Base-by-base conservation (phyloP, 2,888 invertebrate species). In the Pollenia griseotomentosa region DNA sequence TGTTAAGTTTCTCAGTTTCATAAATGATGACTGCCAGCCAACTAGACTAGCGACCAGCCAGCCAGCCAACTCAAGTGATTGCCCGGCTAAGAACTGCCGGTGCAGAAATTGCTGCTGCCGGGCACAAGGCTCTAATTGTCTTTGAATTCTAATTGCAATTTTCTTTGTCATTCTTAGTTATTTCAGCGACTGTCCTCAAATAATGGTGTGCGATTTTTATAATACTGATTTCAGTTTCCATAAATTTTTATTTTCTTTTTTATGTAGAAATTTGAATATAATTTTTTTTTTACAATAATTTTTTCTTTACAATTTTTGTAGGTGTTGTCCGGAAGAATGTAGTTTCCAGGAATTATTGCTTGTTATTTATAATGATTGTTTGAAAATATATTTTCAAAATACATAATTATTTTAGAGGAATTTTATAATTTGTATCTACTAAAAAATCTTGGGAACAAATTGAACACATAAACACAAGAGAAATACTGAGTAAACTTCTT, bases 81-180 rank as follows among this genome's bases (percentile, higher is more conserved):
- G 78, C 74, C 73, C 57, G 40, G 74, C 16, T 68, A 51, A 73
- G 11, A 53, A 46, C 46, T 68, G n/a, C 46, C 19, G 53, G 16
- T 65, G 11, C 48, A 16, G 40, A 42, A n/a, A 53, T 61, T 70
- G 51, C 42, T 53, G 75, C 42, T 75, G 79, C 80, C 19, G 74
- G 68, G 68, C 40, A 19, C 71, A 66, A 84, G 84, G 51, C 87
- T 87, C 81, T 87, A 87, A 87, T 87, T 87, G 87, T 74, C 87
- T 81, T 81, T 78, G 84, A 81, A 77, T 87, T 87, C 84, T 87
- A 87, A 87, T 87, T 87, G 84, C 73, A 68, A 63, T 84, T 81
- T 81, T 86, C 75, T 75, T 83, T 80, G 75, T 10, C 59, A 57
- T 44, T 53, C 46, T 65, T 80, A 66, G 14, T 70, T 14, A 23